Base-by-base conservation (phyloP, 2,797 vertebrate genomes). In the Poeciliopsis turneri region DNA sequence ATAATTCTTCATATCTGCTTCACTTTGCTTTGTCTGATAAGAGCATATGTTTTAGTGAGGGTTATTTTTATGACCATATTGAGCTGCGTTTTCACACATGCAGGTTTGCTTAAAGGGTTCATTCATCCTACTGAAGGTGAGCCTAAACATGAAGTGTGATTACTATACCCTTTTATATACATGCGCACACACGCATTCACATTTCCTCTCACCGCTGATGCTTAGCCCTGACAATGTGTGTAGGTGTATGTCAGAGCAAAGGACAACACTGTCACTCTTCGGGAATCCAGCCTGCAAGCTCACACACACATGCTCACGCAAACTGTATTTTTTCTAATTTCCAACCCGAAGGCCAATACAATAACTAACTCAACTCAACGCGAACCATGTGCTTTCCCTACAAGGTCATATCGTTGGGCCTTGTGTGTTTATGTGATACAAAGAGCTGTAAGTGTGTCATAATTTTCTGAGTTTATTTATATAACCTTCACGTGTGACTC, bases 251-350 rank as follows among this genome's bases (percentile, higher is more conserved):
- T 92, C 91, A 90, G 81, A 78, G 81, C 81, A 90, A 94, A 94
- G 94, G 93, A 93, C 93, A 94, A 93, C 90, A 90, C 87, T 92
- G 94, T 95, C 93, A 85, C 87, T 95, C 93, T 93, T 82, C 39
- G 2, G 84, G 84, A 82, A 91, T 84, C 83, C 82, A 85, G 73
- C 70, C 85, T 61, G 76, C 81, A 84, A 78, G 28, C 66, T 61
- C 70, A 78, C 69, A 82, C 76, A 74, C 83, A 81, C 82, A 82
- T 45, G 69, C 80, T 80, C 30, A 23, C 85, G 46, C 80, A 80
- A 83, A 86, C 84, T 64, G 68, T 89, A n/a, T 87, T 72, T 86
- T 76, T 86, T 86, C 89, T 72, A 70, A 90, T 91, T 90, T 88
- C 61, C 41, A 78, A 59, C 74, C 79, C 2, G 87, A 93, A 93